These are phyloP conservation scores for Brachionus sp. DNA, from an alignment of 1,140 invertebrate genomes.

Conservation along the genomic window DNA sequence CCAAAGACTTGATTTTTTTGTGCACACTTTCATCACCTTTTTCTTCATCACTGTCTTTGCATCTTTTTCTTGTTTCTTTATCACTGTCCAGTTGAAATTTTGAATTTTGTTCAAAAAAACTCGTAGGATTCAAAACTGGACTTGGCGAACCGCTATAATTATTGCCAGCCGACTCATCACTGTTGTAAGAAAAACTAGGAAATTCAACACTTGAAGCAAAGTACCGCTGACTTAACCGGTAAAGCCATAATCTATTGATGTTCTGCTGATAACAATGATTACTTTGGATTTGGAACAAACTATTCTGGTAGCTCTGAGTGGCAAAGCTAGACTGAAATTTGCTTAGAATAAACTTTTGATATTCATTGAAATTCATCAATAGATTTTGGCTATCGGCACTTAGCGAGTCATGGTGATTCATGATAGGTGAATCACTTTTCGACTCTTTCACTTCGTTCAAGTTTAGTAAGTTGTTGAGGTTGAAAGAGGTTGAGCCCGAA, in stretches of 20 bases:
- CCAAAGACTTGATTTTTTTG: background rate
- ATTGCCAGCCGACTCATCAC: too few species aligned
- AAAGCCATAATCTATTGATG: background rate
- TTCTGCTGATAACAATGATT: background rate
- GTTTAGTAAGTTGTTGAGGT: background rate
- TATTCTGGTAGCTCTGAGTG: background rate
- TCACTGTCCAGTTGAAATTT: too few species aligned
- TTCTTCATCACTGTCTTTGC: background rate
- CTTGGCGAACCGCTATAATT: background rate
- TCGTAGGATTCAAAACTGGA: background rate
- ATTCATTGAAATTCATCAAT: background rate
- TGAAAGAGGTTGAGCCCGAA: background rate
- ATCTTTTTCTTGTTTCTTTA: background rate
- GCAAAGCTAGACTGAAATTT: conserved; percentile 3
- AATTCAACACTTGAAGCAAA: background rate
- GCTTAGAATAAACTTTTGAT: background rate
- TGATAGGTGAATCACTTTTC: background rate
- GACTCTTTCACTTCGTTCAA: background rate
- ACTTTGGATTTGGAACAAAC: background rate
- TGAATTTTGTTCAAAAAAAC: background rate
- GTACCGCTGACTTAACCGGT: background rate
- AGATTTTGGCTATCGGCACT: background rate
- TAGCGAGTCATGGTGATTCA: background rate
- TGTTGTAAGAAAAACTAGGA: background rate
- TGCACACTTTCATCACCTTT: background rate